phyloP scores from a whole-genome alignment of 1,140 invertebrate genomes.

The Drosophila serrata region DNA sequence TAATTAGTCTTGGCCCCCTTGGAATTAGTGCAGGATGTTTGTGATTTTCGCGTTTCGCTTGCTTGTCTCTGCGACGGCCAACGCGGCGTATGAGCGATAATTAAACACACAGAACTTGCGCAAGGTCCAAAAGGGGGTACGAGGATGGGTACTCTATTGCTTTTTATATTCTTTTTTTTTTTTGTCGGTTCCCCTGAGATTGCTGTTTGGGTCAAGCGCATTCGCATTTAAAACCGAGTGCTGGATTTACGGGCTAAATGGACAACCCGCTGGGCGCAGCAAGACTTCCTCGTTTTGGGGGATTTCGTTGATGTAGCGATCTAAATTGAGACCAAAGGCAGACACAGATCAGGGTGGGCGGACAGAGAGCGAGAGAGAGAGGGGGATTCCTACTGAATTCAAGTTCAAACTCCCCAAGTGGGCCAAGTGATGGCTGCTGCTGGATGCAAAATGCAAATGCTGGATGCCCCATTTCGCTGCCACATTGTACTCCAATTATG shows the following conservation, averaged over 20 bases:
- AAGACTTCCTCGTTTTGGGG: slow-evolving; percentile 73
- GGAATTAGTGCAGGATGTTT: slow-evolving; percentile 71
- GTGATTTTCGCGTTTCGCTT: slow-evolving; percentile 56
- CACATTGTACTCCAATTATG: slow-evolving; percentile 76
- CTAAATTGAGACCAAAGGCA: slow-evolving; percentile 29
- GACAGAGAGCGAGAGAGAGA: background rate
- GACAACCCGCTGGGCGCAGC: slow-evolving; percentile 67
- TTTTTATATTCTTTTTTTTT: background rate
- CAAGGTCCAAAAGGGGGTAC: slow-evolving; percentile 27
- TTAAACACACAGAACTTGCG: slow-evolving; percentile 61
- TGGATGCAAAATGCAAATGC: slow-evolving; percentile 21
- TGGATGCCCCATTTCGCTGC: slow-evolving; percentile 6
- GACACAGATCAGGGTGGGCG: background rate
- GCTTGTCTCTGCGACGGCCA: slow-evolving; percentile 29
- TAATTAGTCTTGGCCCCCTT: slow-evolving; percentile 58
- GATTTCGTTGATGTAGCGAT: slow-evolving; percentile 23
- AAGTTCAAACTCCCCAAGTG: slow-evolving; percentile 69
- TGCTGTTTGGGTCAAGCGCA: slow-evolving; percentile 78
- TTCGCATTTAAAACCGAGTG: slow-evolving; percentile 73
- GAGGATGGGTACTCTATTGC: slow-evolving; percentile 1
- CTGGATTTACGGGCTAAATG: slow-evolving; percentile 58
- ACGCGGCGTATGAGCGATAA: slow-evolving; percentile 69
- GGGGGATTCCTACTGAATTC: slow-evolving; percentile 33
- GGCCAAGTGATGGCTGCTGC: slow-evolving; percentile 45
- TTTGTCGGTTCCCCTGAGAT: slow-evolving; percentile 11